A percentile compares a stretch with the other conserved stretches of the same genome.
Conservation (phyloP, 2,797 vertebrate species). For the Halcyon leucocephala region DNA sequence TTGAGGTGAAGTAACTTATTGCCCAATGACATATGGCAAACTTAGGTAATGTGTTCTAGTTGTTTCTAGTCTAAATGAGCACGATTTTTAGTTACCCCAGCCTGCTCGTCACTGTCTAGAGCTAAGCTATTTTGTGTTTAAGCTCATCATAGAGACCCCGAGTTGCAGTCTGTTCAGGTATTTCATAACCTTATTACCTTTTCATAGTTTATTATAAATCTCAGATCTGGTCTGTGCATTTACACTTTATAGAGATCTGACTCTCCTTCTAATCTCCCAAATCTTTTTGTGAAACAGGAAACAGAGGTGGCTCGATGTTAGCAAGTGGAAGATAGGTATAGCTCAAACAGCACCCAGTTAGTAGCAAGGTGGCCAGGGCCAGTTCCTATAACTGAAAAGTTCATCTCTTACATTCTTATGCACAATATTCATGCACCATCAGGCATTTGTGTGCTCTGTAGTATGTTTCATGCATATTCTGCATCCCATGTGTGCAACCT, state of each 20-base stretch:
- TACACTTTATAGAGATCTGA: not conserved
- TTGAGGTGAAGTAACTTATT: not conserved
- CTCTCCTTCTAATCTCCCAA: not conserved
- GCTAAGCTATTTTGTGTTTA: not conserved
- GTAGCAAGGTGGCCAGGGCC: not conserved
- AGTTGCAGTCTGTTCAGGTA: not conserved
- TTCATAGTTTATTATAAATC: not conserved
- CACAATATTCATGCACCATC: not conserved
- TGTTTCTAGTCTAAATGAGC: conserved; percentile 18
- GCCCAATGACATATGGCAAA: not conserved
- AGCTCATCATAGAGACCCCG: not conserved
- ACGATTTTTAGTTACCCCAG: conserved; percentile 17
- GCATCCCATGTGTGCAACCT: not conserved
- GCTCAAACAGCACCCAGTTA: not conserved
- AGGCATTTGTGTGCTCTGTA: not conserved
- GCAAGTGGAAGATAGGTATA: not conserved
- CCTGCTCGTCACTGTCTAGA: not conserved
- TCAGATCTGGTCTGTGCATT: not conserved
- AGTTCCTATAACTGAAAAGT: not conserved
- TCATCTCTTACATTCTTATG: not conserved
- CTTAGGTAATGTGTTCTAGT: not conserved
- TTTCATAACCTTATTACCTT: not conserved
- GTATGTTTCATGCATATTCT: not conserved
- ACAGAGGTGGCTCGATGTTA: not conserved
- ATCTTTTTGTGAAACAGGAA: not conserved